These are phyloP conservation scores for Plecotus auritus DNA, from an alignment of 2,113 vertebrate species.

Conservation along the genomic window DNA sequence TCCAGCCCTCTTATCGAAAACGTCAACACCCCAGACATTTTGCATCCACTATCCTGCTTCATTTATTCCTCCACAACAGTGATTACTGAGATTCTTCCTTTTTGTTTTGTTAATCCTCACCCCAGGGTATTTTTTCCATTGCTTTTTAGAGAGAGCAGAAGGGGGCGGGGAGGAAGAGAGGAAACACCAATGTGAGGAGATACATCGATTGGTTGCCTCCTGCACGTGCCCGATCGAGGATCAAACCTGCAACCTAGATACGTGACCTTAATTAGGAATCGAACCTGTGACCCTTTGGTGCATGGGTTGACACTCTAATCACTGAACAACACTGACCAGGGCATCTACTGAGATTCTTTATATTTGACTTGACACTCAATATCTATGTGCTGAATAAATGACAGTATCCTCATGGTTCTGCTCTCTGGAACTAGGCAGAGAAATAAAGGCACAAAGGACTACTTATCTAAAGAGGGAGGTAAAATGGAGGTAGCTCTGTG, in stretches of 20 bases:
- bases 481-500: neutral
- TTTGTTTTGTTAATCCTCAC: too few species aligned
- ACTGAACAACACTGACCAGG: neutral
- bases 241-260: neutral
- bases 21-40: neutral
- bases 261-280: neutral
- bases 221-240: neutral
- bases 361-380: neutral
- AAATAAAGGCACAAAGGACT: neutral
- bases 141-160: neutral
- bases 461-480: neutral
- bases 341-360: neutral
- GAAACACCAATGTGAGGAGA: neutral
- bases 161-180: too few species aligned
- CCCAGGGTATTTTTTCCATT: neutral
- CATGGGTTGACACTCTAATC: neutral
- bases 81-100: neutral
- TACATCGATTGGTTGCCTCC: neutral
- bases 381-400: neutral
- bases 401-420: neutral
- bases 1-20: neutral
- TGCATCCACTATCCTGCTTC: neutral
- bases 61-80: neutral
- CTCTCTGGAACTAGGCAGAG: neutral
- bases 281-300: neutral